Percentiles rank a stretch among this genome's conserved stretches.
Conservation (phyloP, 92 coral and sea anemone genomes). For the Zoanthus sociatus region DNA sequence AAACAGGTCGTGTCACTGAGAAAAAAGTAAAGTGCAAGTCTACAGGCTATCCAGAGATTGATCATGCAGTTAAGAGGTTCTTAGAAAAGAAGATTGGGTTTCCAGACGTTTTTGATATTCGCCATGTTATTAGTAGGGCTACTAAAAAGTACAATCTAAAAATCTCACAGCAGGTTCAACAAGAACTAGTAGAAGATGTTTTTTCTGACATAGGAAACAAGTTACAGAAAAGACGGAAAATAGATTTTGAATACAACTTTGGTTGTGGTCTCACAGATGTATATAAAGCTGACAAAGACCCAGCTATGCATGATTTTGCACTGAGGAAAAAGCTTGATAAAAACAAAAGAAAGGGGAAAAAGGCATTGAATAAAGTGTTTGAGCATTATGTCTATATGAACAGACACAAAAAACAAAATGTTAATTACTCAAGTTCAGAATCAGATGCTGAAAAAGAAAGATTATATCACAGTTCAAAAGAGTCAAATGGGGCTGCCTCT, state of each 20-base stretch:
- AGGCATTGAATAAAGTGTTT: slow-evolving; percentile 81
- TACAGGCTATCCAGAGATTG: slow-evolving; percentile 81
- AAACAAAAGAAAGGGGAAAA: slow-evolving; percentile 68
- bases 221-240: slow-evolving; percentile 87
- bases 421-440: slow-evolving; percentile 8
- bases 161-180: slow-evolving; percentile 66
- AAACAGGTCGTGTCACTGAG: slow-evolving; percentile 92
- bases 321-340: slow-evolving; percentile 75
- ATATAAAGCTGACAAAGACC: slow-evolving; percentile 72
- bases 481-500: not conserved
- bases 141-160: slow-evolving; percentile 76
- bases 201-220: slow-evolving; percentile 91
- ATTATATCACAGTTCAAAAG: not conserved
- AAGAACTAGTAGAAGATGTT: slow-evolving; percentile 82
- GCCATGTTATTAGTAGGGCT: slow-evolving; percentile 64
- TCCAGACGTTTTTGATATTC: slow-evolving; percentile 92
- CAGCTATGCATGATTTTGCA: slow-evolving; percentile 67
- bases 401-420: slow-evolving; percentile 15
- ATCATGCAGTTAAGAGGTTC: slow-evolving; percentile 76
- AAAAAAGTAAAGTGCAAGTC: slow-evolving; percentile 65
- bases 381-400: slow-evolving; percentile 70
- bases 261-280: slow-evolving; percentile 88
- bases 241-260: slow-evolving; percentile 82
- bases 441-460: slow-evolving; percentile 8
- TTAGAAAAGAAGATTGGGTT: slow-evolving; percentile 70